Evolutionary conservation across 2,888 invertebrate genomes (phyloP).

Genomic region (Conomelus anceps): DNA sequence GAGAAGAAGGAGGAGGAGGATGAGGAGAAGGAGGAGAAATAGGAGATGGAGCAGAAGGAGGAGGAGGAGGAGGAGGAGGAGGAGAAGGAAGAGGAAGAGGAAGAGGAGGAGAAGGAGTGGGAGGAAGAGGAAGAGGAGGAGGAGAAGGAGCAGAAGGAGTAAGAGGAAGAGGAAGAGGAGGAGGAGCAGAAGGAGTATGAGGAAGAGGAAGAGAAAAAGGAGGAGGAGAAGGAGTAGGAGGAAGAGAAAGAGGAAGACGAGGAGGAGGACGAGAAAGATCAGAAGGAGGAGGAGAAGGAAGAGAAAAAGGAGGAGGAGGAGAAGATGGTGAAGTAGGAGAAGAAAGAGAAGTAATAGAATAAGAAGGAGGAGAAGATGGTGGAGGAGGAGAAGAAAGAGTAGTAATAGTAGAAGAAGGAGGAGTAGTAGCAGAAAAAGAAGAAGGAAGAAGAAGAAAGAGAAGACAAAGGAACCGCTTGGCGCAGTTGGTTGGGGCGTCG

Average conservation of each 20-base stretch:
- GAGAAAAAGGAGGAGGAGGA: too few relatives aligned
- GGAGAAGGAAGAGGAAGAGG: neutral
- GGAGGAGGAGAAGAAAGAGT: neutral
- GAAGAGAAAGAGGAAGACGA: too few relatives aligned
- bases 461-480: too few relatives aligned
- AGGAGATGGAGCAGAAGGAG: neutral
- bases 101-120: neutral
- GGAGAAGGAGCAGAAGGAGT: neutral
- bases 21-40: neutral
- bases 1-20: too few relatives aligned
- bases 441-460: neutral
- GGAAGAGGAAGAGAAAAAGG: neutral
- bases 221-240: neutral
- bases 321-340: neutral
- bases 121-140: neutral
- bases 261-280: too few relatives aligned
- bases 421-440: neutral
- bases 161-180: neutral
- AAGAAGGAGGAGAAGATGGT: neutral
- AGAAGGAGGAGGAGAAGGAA: neutral
- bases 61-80: neutral
- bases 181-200: neutral
- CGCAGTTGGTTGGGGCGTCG: too few relatives aligned
- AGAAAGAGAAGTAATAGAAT: too few relatives aligned
- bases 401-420: neutral